Conservation (phyloP, 2,113 vertebrate genomes). For the Pygoscelis antarcticus region DNA sequence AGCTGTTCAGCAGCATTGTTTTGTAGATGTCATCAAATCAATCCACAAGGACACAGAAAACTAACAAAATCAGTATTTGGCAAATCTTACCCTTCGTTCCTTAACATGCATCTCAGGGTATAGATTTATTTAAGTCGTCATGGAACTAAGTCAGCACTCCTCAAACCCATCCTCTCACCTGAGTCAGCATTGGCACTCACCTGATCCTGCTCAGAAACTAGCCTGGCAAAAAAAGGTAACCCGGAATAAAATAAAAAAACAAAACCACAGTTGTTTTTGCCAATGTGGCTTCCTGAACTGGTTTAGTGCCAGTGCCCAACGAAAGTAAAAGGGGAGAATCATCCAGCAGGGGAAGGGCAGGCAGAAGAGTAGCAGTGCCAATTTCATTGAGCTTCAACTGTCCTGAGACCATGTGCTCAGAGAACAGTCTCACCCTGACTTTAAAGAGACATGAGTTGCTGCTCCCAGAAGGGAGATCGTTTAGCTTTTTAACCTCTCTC, state of each 20-base stretch:
- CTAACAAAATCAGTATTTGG: background rate
- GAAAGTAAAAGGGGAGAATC: constrained; percentile 2
- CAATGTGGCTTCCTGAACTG: constrained; percentile 40
- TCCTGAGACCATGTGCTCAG: background rate
- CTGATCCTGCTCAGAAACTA: background rate
- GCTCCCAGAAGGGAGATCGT: background rate
- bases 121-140: no score
- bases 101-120: background rate
- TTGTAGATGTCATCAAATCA: background rate
- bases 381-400: background rate
- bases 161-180: background rate
- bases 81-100: background rate
- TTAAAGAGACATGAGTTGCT: background rate
- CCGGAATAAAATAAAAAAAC: background rate
- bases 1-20: background rate
- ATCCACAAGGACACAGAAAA: background rate
- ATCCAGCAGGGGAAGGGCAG: background rate
- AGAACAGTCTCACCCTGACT: background rate
- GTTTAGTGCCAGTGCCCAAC: background rate
- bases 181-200: constrained; percentile 46
- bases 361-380: background rate
- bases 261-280: background rate
- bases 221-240: background rate
- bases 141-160: background rate
- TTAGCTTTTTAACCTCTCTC: background rate